These are phyloP conservation scores for Solenopsis invicta DNA, from an alignment of 1,140 invertebrate species.

Conservation along the genomic window DNA sequence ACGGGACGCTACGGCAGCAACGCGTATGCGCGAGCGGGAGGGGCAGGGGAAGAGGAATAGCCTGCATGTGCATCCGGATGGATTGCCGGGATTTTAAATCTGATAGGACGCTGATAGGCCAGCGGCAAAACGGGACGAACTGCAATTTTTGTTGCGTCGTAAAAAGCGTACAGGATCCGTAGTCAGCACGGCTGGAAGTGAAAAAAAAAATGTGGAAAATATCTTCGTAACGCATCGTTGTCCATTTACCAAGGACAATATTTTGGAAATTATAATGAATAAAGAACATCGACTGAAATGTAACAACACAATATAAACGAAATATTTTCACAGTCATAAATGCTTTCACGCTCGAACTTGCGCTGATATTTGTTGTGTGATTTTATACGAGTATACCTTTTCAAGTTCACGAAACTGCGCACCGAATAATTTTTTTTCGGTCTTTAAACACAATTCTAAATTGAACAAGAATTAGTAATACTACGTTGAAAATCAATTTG, in stretches of 20 bases:
- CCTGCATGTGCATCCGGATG: conserved; percentile 50
- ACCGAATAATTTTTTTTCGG: no score
- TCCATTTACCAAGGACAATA: neutral
- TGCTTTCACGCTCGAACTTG: no score
- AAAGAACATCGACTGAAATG: neutral
- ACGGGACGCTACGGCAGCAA: conserved; percentile 59
- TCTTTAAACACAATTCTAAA: no score
- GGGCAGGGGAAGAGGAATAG: conserved; percentile 1
- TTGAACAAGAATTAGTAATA: no score
- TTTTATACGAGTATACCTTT: no score
- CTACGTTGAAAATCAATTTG: no score
- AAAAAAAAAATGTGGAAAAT: neutral
- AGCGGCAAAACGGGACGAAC: conserved; percentile 58
- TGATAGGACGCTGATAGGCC: conserved; percentile 65
- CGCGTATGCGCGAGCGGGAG: neutral
- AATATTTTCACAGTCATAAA: no score
- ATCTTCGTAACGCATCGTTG: neutral
- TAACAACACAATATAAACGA: no score
- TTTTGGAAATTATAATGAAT: neutral
- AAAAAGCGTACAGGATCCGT: conserved; percentile 6
- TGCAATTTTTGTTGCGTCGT: conserved; percentile 55
- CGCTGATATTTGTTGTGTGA: no score
- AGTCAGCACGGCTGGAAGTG: neutral
- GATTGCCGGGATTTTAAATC: conserved; percentile 72
- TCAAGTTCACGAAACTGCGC: no score